Percentiles rank a stretch among this genome's conserved stretches.
Conservation (phyloP, 2,797 vertebrate species). For the Tokudaia tokunoshimensis region DNA sequence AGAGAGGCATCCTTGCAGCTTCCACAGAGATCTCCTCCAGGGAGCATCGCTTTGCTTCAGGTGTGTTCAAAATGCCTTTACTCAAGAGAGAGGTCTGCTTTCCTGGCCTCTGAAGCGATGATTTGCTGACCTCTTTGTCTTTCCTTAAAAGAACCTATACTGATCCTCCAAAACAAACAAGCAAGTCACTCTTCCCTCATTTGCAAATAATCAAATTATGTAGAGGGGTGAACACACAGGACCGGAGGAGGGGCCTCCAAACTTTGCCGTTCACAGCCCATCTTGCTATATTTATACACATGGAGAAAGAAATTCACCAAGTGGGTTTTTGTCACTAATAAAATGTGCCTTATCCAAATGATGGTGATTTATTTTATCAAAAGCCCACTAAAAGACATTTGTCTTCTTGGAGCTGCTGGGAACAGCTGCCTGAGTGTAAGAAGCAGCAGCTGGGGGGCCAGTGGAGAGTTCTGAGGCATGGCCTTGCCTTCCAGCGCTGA, state of each 20-base stretch:
- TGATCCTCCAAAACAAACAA: background rate
- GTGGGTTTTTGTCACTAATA: conserved; percentile 20
- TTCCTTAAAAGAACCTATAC: conserved; percentile 37
- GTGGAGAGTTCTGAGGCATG: background rate
- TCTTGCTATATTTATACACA: background rate
- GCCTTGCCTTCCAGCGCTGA: background rate
- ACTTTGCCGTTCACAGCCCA: conserved; percentile 9
- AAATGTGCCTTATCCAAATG: conserved; percentile 64
- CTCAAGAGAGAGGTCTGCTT: conserved; percentile 54
- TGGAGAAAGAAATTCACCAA: conserved; percentile 54
- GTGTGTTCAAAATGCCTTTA: conserved; percentile 66
- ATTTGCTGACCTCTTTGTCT: conserved; percentile 52
- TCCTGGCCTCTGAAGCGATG: background rate
- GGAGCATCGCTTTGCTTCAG: conserved; percentile 13
- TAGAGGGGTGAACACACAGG: accelerated
- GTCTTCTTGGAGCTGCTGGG: conserved; percentile 71
- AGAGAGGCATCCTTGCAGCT: background rate
- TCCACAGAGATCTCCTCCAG: conserved; percentile 62
- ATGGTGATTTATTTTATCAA: conserved; percentile 69
- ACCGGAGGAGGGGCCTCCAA: background rate
- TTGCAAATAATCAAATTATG: background rate
- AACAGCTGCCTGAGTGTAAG: conserved; percentile 67
- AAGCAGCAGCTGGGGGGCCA: background rate
- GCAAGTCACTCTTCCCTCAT: background rate
- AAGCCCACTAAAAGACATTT: conserved; percentile 69